Conservation (phyloP, 2,797 vertebrate species). For the Notoglanidium macrostoma region DNA sequence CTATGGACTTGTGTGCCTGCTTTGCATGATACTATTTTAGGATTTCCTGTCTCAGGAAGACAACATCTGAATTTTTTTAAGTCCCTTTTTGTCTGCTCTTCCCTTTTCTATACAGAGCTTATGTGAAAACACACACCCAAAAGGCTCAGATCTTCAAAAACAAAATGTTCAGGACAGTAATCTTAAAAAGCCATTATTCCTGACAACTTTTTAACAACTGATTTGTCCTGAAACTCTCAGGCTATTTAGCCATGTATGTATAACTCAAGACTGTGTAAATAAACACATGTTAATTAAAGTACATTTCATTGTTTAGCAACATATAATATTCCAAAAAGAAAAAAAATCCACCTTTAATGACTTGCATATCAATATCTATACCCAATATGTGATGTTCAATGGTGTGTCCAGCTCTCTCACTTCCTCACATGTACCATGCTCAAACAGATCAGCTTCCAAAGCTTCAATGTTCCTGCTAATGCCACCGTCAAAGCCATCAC, state of each 20-base stretch:
- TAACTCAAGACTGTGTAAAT: neutral
- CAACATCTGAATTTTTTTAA: conserved; percentile 34
- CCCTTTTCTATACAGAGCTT: conserved; percentile 24
- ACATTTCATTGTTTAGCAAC: neutral
- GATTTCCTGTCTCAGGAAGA: conserved; percentile 59
- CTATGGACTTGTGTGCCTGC: conserved; percentile 29
- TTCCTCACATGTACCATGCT: neutral
- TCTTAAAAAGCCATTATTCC: neutral
- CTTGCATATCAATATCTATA: neutral
- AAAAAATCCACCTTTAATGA: neutral
- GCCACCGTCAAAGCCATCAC: neutral
- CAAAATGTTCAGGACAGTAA: neutral
- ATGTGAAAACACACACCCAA: conserved; percentile 17
- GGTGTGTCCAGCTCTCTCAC: neutral
- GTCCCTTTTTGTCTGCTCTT: conserved; percentile 30
- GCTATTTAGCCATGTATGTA: neutral
- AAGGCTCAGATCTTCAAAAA: neutral
- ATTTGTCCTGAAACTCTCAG: neutral
- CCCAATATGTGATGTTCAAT: neutral
- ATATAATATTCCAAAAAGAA: neutral
- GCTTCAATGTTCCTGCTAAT: neutral
- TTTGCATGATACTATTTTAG: conserved; percentile 55
- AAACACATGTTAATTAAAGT: neutral
- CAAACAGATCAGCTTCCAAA: neutral
- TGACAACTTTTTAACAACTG: neutral